These are phyloP conservation scores for Neotoxoptera formosana DNA, from an alignment of 1,140 invertebrate species.

Conservation along the genomic window DNA sequence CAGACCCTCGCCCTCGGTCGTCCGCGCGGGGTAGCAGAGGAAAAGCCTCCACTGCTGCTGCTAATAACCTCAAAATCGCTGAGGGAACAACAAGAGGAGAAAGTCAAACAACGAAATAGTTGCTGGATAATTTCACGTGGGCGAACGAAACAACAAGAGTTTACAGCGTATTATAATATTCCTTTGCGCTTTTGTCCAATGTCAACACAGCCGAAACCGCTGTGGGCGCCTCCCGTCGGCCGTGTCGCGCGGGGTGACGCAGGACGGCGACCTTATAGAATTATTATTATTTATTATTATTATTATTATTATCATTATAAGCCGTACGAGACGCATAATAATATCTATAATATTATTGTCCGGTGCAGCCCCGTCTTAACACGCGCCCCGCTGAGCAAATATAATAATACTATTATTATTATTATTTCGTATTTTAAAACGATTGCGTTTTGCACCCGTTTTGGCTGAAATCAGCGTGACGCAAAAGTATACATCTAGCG, in stretches of 20 bases:
- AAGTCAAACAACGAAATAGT: slow-evolving; percentile 46
- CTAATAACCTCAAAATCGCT: neutral
- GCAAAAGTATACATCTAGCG: neutral
- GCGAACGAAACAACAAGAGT: neutral
- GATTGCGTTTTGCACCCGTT: neutral
- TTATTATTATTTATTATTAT: neutral
- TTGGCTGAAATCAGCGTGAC: neutral
- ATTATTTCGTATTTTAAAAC: neutral
- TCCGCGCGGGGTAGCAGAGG: neutral
- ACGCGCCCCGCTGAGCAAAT: neutral
- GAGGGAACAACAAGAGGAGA: slow-evolving; percentile 13
- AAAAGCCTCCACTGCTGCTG: neutral
- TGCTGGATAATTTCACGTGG: neutral
- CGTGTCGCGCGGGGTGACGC: neutral
- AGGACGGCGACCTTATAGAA: neutral
- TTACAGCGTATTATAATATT: neutral
- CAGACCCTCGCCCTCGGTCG: neutral
- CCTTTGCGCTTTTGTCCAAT: slow-evolving; percentile 15
- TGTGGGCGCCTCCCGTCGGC: neutral
- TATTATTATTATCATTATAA: neutral
- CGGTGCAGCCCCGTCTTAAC: neutral
- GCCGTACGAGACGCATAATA: neutral
- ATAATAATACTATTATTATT: neutral
- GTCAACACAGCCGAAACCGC: slow-evolving; percentile 35
- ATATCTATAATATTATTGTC: no score